Base-by-base conservation (phyloP, 2,888 invertebrate genomes). In the Dasypolia templi region DNA sequence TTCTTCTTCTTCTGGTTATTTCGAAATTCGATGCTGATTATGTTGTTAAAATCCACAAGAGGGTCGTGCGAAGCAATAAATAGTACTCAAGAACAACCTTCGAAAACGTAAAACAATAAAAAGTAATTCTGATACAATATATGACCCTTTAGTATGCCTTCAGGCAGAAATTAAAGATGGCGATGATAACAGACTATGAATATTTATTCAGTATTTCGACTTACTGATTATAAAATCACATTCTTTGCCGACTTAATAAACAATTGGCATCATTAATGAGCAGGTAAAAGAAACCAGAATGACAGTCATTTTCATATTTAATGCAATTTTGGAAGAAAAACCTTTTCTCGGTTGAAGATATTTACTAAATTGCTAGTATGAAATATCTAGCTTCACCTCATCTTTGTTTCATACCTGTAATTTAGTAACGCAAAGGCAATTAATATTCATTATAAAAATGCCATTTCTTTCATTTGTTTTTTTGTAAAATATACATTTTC, bases 221-320 rank as follows among this genome's bases (percentile, higher is more conserved):
- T 76, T 76, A 86, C 76, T 82, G 68, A 82, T 85, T 81, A 81
- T 79, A 84, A 85, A 82, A 78, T 80, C 81, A 59, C 73, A 84
- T 82, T 84, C 62, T 72, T 56, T 75, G 66, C 32, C 17, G 82
- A 84, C 63, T 86, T 87, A 85, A 84, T 82, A 84, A 78, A 80
- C 76, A 78, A 83, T 86, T 77, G 71, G 73, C 65, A 77, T 76
- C 73, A 75, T 89, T 87, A 85, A 89, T 88, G 83, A 87, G 68
- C 61, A 32, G 49, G 35, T 53, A 72, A 79, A 86, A 83, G 70
- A 78, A 74, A 66, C 11, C 44, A 61, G 0, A 61, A 82, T 51
- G 14, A 55, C 0, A 35, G 11, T 44, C 12, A 56, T 65, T 61
- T 63, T 51, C 26, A 49, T 69, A 55, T 42, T n/a, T 19, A 71